These are phyloP conservation scores for Drosophila seguyi DNA, from an alignment of 1,140 invertebrate genomes.

Conservation along the genomic window DNA sequence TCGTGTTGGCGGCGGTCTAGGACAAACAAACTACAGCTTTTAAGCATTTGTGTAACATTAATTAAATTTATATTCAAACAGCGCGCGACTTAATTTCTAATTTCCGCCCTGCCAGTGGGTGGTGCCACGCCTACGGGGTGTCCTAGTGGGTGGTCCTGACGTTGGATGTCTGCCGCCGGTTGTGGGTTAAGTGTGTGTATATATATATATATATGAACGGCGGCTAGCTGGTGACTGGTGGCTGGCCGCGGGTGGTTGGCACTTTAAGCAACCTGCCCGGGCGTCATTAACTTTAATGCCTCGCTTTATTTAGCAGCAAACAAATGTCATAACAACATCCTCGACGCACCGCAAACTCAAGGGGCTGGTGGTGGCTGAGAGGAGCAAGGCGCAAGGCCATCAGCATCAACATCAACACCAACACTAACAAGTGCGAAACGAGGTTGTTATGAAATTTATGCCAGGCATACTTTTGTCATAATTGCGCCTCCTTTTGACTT, in stretches of 20 bases:
- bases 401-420: slow-evolving; percentile 46
- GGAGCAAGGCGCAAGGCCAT: slow-evolving; percentile 28
- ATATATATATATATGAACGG: slow-evolving; percentile 15
- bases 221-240: slow-evolving; percentile 27
- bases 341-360: slow-evolving; percentile 33
- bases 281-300: slow-evolving; percentile 81
- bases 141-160: slow-evolving; percentile 8
- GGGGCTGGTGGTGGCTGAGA: slow-evolving; percentile 11
- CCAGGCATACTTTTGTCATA: slow-evolving; percentile 81
- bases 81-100: slow-evolving; percentile 84
- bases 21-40: slow-evolving; percentile 78
- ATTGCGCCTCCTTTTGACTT: slow-evolving; percentile 77
- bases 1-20: slow-evolving; percentile 66
- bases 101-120: slow-evolving; percentile 69
- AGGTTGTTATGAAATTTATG: slow-evolving; percentile 77
- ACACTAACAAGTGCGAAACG: slow-evolving; percentile 71
- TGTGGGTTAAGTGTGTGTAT: slow-evolving; percentile 44
- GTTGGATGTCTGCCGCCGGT: slow-evolving; percentile 28
- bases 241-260: slow-evolving; percentile 72
- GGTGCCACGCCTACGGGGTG: slow-evolving; percentile 21
- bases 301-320: slow-evolving; percentile 81
- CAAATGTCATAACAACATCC: slow-evolving; percentile 80
- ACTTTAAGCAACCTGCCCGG: slow-evolving; percentile 81
- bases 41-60: slow-evolving; percentile 84
- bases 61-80: slow-evolving; percentile 84